Evolutionary conservation across 2,797 vertebrate species (phyloP).

Genomic region (Platalea minor): DNA sequence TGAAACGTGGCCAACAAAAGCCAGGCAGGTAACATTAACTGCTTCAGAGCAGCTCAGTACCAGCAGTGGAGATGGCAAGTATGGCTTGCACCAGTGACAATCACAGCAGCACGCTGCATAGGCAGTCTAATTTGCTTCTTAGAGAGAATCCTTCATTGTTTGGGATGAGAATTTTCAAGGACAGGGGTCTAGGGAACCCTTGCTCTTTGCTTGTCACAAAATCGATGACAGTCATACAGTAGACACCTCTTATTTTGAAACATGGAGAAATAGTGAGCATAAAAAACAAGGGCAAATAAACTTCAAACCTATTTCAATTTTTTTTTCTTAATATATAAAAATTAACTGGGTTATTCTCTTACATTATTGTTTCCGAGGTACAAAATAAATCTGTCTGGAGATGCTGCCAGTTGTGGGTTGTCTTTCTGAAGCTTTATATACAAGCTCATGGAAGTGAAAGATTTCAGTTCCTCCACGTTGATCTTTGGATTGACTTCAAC

Average conservation of each 20-base stretch:
- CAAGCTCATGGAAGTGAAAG: conserved; percentile 91
- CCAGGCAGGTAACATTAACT: neutral
- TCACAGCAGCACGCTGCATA: neutral
- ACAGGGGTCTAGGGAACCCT: neutral
- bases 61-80: neutral
- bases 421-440: conserved; percentile 83
- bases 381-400: conserved; percentile 89
- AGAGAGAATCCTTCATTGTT: neutral
- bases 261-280: neutral
- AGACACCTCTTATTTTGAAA: neutral
- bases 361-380: conserved; percentile 94
- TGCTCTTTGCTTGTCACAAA: neutral
- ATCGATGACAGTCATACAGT: neutral
- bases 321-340: neutral
- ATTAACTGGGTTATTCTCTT: conserved; percentile 52
- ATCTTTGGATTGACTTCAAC: conserved; percentile 89
- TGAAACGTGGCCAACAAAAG: neutral
- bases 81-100: neutral
- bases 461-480: conserved; percentile 87
- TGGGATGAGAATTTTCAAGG: neutral
- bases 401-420: conserved; percentile 78
- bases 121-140: neutral
- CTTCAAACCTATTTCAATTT: neutral
- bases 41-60: neutral
- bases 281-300: neutral